Percentiles rank a stretch among this genome's conserved stretches.
Conservation (phyloP, 2,888 invertebrate species). For the Escarpia spicata region DNA sequence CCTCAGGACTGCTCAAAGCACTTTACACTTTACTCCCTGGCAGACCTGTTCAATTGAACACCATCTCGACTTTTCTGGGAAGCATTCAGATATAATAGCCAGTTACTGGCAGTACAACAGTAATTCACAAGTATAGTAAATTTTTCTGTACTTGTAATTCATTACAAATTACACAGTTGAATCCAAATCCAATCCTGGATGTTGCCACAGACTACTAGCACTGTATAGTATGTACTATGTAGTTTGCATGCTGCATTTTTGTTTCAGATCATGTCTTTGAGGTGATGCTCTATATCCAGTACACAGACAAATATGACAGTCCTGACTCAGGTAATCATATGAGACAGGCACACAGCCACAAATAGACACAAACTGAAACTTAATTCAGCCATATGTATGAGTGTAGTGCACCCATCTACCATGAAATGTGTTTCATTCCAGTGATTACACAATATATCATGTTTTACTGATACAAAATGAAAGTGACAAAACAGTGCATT, state of each 20-base stretch:
- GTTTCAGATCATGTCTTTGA: slow-evolving; percentile 76
- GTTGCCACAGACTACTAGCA: not conserved
- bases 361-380: not conserved
- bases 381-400: not conserved
- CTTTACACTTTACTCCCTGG: no score
- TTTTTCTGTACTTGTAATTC: no score
- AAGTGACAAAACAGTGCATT: no score
- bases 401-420: no score
- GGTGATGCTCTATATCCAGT: slow-evolving; percentile 75
- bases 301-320: slow-evolving; percentile 70
- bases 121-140: no score
- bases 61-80: no score
- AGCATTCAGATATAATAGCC: not conserved
- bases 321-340: slow-evolving; percentile 64
- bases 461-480: not conserved
- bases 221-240: not conserved
- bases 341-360: not conserved
- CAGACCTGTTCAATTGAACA: no score
- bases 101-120: no score
- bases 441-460: no score
- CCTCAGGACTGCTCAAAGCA: no score
- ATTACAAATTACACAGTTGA: not conserved
- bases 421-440: not conserved
- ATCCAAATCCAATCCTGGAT: no score
- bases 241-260: slow-evolving; percentile 1